Percentiles rank a stretch among this genome's conserved stretches.
These are phyloP conservation scores for Enteromius radiatus DNA, from an alignment of 2,797 vertebrate species.

Conservation along the genomic window DNA sequence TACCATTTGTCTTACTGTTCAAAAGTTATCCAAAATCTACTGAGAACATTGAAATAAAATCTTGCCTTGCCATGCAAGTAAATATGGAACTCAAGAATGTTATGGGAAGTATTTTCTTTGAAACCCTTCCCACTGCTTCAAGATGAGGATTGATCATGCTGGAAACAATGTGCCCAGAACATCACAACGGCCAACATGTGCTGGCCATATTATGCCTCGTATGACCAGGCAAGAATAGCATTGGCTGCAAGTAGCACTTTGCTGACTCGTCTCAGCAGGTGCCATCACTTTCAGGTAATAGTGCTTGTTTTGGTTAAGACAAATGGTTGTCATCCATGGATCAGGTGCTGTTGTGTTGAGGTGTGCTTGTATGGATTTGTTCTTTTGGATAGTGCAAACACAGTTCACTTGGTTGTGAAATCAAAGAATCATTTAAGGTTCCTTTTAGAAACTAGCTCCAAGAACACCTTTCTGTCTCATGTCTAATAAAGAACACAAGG, in stretches of 20 bases:
- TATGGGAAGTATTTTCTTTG: slow-evolving; percentile 85
- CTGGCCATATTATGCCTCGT: slow-evolving; percentile 82
- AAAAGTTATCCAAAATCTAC: slow-evolving; percentile 62
- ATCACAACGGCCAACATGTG: slow-evolving; percentile 85
- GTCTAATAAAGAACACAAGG: slow-evolving; percentile 3
- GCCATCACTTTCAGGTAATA: neutral
- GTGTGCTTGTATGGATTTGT: neutral
- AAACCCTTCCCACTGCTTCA: slow-evolving; percentile 83
- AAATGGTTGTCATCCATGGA: neutral
- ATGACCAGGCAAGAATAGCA: slow-evolving; percentile 64
- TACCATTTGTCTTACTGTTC: slow-evolving; percentile 70
- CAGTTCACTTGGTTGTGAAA: neutral
- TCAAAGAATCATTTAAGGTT: neutral
- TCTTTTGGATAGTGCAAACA: neutral
- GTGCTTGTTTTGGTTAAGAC: slow-evolving; percentile 5
- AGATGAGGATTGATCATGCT: slow-evolving; percentile 77
- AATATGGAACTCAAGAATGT: slow-evolving; percentile 83
- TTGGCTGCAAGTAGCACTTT: slow-evolving; percentile 36
- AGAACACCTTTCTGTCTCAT: slow-evolving; percentile 1
- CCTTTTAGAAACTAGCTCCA: neutral
- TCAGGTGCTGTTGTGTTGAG: neutral
- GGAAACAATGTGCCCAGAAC: slow-evolving; percentile 79
- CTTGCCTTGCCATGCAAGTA: slow-evolving; percentile 78
- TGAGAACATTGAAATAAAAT: slow-evolving; percentile 76
- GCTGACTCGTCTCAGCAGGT: slow-evolving; percentile 15